Evolutionary conservation across 2,888 invertebrate genomes (phyloP).

Genomic region (Eupelmus urozonus): DNA sequence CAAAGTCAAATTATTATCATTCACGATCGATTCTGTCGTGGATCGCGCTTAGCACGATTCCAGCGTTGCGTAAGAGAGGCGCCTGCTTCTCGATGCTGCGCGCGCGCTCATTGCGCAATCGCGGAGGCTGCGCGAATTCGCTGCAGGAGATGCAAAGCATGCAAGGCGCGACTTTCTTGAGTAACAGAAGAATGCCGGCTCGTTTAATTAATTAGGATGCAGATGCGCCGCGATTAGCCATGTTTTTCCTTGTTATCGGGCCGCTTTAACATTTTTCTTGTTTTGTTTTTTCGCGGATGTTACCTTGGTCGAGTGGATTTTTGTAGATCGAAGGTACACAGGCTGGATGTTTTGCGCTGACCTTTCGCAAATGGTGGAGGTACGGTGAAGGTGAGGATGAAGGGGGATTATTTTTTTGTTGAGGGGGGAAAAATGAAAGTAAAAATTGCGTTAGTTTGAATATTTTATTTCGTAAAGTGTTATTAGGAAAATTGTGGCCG

Average conservation of each 20-base stretch:
- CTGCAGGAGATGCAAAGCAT: neutral
- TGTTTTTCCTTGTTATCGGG: conserved; percentile 14
- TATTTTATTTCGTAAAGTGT: neutral
- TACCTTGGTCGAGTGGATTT: no score
- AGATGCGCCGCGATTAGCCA: neutral
- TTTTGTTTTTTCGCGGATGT: conserved; percentile 4
- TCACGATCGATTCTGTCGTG: conserved; percentile 9
- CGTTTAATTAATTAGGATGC: conserved; percentile 51
- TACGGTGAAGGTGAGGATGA: no score
- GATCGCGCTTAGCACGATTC: no score
- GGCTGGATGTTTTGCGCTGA: no score
- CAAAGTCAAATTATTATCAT: conserved; percentile 24
- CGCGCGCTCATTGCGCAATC: conserved; percentile 40
- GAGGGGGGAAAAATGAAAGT: no score
- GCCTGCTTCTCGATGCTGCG: neutral
- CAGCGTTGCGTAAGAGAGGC: neutral
- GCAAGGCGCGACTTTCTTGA: conserved; percentile 40
- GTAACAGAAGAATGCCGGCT: conserved; percentile 15
- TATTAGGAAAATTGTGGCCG: neutral
- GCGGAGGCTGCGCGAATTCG: conserved; percentile 45
- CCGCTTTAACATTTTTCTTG: neutral
- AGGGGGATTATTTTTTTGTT: no score
- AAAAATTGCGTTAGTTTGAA: no score
- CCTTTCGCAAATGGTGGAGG: no score
- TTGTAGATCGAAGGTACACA: no score